Evolutionary conservation across 2,113 vertebrate species (phyloP).

Genomic region (Orthonyx spaldingii): DNA sequence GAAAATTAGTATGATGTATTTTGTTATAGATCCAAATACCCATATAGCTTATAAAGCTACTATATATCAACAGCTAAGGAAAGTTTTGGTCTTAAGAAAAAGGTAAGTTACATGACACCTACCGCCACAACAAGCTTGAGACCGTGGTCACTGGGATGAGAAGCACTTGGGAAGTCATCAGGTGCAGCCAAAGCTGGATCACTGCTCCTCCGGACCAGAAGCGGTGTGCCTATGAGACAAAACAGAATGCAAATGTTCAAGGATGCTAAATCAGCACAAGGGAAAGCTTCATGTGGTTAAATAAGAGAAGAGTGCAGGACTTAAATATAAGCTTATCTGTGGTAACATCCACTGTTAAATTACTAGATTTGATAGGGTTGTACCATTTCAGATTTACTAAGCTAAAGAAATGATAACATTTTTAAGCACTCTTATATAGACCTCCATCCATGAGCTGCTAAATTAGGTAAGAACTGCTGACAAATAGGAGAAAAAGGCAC

Average conservation of each 20-base stretch:
- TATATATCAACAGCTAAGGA: background rate
- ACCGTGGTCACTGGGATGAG: slow-evolving; percentile 65
- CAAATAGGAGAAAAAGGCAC: background rate
- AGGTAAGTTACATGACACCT: slow-evolving; percentile 45
- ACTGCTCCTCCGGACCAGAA: slow-evolving; percentile 94
- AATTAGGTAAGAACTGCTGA: background rate
- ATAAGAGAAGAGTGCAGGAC: background rate
- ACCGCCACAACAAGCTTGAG: slow-evolving; percentile 69
- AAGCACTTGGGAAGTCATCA: slow-evolving; percentile 67
- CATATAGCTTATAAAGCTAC: background rate
- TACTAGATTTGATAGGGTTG: background rate
- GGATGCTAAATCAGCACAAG: background rate
- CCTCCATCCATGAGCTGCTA: background rate
- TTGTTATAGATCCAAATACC: background rate
- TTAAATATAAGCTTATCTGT: background rate
- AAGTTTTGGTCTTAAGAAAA: background rate
- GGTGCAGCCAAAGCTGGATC: slow-evolving; percentile 81
- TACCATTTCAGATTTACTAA: background rate
- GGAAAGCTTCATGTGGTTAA: background rate
- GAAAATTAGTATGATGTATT: background rate
- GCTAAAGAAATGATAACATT: background rate
- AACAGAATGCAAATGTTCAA: slow-evolving; percentile 14
- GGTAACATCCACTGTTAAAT: background rate
- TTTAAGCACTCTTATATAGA: background rate
- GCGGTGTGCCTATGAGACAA: slow-evolving; percentile 82